These are phyloP conservation scores for Actinia tenebrosa DNA, from an alignment of 64 coral and sea anemone genomes.

Conservation along the genomic window DNA sequence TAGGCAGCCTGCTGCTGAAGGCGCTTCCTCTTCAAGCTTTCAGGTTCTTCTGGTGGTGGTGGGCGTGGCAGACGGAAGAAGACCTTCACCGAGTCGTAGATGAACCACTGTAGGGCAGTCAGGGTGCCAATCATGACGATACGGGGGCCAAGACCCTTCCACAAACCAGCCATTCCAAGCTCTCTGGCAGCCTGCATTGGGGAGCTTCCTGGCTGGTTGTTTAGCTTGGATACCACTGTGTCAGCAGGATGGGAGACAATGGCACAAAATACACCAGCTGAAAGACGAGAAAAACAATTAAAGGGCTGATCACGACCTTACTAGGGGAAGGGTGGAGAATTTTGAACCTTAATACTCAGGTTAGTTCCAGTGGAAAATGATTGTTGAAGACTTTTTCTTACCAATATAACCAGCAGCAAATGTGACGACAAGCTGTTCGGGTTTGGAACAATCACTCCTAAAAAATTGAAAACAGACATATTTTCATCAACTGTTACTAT, in stretches of 20 bases:
- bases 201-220: conserved; percentile 91
- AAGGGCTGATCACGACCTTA: too few species aligned
- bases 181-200: conserved; percentile 91
- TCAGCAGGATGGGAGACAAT: conserved; percentile 97
- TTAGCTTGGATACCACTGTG: conserved; percentile 98
- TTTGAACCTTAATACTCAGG: too few species aligned
- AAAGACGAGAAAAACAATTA: neutral
- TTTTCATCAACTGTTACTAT: conserved; percentile 10
- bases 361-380: too few species aligned
- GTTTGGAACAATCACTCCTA: conserved; percentile 81
- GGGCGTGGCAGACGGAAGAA: conserved; percentile 96
- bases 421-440: conserved; percentile 91
- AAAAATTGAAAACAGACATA: conserved; percentile 29
- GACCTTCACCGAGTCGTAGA: conserved; percentile 97
- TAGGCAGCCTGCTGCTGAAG: conserved; percentile 33
- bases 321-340: too few species aligned
- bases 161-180: conserved; percentile 92
- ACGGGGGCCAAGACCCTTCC: conserved; percentile 97
- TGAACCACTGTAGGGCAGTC: conserved; percentile 97
- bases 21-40: conserved; percentile 81
- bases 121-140: conserved; percentile 99
- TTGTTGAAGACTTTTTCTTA: conserved; percentile 16
- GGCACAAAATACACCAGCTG: conserved; percentile 98
- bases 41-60: conserved; percentile 96
- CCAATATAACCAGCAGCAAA: conserved; percentile 98